Evolutionary conservation across 1,140 invertebrate genomes (phyloP), one percentile per base, ranked within the genome.

Genomic region (Nephila pilipes): DNA sequence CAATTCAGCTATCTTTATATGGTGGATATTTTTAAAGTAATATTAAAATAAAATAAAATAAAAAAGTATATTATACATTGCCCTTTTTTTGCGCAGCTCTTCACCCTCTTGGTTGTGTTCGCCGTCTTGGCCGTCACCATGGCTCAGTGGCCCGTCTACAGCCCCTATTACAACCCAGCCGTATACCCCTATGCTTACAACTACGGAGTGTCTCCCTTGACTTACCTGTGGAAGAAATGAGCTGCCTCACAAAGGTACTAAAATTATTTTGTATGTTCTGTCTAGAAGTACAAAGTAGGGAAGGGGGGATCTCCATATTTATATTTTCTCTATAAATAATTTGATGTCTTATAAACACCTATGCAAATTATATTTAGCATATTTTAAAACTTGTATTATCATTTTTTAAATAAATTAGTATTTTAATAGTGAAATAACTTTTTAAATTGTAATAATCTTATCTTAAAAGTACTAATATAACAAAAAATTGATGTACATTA

Each of bases 41-140:
- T 22, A 6, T 65, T 22, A 10, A 65, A 16, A 20, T 10, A 65
- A 65, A 22, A n/a, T 22, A 65, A 10, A 16, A 5, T 16, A 32
- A 36, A 10, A 60, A 20, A 20, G 10, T 60, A 12, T 12, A 60
- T 20, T 60, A 60, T 60, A 20, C 4, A 25, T n/a, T 20, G 18
- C 65, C 65, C 55, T 83, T 65, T 8, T 83, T 4, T 32, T 58
- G 65, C 55, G 0, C 38, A 93, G 92, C 63, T 75, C 2, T 75
- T 93, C 55, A 75, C 92, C n/a, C 69, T 93, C n/a, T 29, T 93
- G n/a, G 92, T 93, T 38, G 6, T 93, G 2, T 79, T 93, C 2
- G 92, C 92, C 75, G 14, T 93, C 16, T 75, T 83, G 69, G 92
- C 65, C 4, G 16, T 38, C 36, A 38, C 85, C 36, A 46, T 63